phyloP scores from a whole-genome alignment of 2,888 invertebrate genomes.

The Sphinx pinastri region DNA sequence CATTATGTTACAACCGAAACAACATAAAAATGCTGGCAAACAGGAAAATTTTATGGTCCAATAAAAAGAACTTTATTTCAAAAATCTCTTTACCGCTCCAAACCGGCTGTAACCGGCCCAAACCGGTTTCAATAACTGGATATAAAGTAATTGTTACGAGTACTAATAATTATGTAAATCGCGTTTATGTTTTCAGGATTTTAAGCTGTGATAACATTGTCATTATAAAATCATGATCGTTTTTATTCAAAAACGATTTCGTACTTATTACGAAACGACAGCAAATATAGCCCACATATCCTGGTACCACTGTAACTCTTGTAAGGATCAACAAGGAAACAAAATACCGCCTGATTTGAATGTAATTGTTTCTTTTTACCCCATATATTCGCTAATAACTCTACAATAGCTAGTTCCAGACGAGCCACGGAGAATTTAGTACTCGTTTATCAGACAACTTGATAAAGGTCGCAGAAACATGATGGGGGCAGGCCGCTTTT shows the following conservation, averaged over 20 bases:
- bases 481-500: too few species aligned
- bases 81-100: conserved; percentile 27
- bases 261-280: background rate
- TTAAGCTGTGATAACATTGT: background rate
- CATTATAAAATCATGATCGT: background rate
- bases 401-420: too few species aligned
- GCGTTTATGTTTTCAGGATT: background rate
- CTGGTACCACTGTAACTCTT: too few species aligned
- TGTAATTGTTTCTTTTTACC: too few species aligned
- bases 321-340: too few species aligned
- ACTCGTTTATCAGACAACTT: too few species aligned
- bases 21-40: conserved; percentile 22
- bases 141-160: conserved; percentile 21
- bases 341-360: too few species aligned
- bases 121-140: conserved; percentile 21
- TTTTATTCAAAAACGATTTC: background rate
- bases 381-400: too few species aligned
- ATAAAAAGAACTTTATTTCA: conserved; percentile 25
- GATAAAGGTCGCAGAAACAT: too few species aligned
- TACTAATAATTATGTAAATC: conserved; percentile 19
- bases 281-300: background rate
- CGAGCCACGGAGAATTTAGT: too few species aligned
- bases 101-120: conserved; percentile 15
- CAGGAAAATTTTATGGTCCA: conserved; percentile 17
- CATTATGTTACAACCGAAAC: conserved; percentile 16